These are phyloP conservation scores for Sorex maritimensis DNA, from an alignment of 2,797 vertebrate species.

Conservation along the genomic window DNA sequence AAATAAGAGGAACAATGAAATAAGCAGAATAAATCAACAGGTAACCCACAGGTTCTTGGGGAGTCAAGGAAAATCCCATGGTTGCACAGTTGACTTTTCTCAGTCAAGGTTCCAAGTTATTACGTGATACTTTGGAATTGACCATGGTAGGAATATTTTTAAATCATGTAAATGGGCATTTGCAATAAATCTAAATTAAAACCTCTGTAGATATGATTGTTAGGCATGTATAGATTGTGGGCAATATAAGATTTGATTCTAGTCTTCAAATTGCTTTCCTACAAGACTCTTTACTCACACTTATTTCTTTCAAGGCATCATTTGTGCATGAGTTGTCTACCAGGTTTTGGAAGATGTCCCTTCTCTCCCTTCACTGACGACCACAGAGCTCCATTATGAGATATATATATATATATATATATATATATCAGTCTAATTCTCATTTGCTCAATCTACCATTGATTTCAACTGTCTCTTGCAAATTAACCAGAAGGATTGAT, in stretches of 20 bases:
- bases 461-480: slow-evolving; percentile 76
- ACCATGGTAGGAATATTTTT: not conserved
- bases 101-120: not conserved
- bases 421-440: slow-evolving; percentile 41
- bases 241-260: not conserved
- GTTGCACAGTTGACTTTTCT: not conserved
- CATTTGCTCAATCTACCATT: slow-evolving; percentile 69
- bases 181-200: not conserved
- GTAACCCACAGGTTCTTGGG: not conserved
- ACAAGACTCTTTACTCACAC: not conserved
- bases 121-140: not conserved
- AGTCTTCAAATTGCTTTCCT: not conserved
- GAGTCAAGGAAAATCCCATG: not conserved
- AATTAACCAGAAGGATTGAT: slow-evolving; percentile 81
- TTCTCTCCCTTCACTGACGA: not conserved
- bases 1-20: not conserved
- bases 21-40: not conserved
- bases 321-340: not conserved
- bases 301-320: not conserved
- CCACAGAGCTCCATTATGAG: not conserved
- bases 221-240: not conserved
- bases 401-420: slow-evolving; percentile 27
- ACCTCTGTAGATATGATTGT: not conserved
- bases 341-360: not conserved
- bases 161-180: not conserved